These are phyloP conservation scores for Gryllus longicercus DNA, from an alignment of 2,888 invertebrate genomes.

Conservation along the genomic window DNA sequence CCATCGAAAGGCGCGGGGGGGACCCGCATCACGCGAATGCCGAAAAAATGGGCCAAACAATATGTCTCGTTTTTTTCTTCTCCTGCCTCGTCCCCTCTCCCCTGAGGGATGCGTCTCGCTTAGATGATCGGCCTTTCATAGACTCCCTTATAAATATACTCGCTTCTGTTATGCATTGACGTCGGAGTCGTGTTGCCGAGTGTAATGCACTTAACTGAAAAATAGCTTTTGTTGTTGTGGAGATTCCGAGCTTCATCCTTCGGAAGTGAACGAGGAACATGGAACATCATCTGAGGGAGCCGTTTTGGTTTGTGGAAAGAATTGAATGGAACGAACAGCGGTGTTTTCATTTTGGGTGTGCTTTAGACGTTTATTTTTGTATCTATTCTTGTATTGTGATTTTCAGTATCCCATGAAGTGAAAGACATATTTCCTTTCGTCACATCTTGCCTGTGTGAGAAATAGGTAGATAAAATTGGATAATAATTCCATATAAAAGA, in stretches of 20 bases:
- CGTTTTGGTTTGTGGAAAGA: too few relatives aligned
- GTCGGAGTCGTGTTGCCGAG: not conserved
- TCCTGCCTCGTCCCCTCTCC: not conserved
- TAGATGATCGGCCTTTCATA: conserved; percentile 7
- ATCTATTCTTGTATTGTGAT: too few relatives aligned
- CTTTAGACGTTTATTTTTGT: too few relatives aligned
- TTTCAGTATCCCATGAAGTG: too few relatives aligned
- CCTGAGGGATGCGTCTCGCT: not conserved
- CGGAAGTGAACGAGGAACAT: too few relatives aligned
- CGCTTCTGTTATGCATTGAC: not conserved
- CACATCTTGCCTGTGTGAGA: too few relatives aligned
- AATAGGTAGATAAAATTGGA: too few relatives aligned
- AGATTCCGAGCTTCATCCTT: not conserved
- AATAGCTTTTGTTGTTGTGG: not conserved
- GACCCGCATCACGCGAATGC: not conserved
- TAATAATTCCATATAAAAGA: too few relatives aligned
- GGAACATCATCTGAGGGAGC: too few relatives aligned
- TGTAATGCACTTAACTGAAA: conserved; percentile 17
- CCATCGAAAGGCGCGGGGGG: not conserved
- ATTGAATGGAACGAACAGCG: too few relatives aligned
- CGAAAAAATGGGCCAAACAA: not conserved
- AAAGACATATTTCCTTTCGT: too few relatives aligned
- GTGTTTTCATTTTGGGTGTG: too few relatives aligned
- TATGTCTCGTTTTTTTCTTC: conserved; percentile 1
- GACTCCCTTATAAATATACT: not conserved